phyloP scores from a whole-genome alignment of 2,113 vertebrate species.

The Clarias batrachus region DNA sequence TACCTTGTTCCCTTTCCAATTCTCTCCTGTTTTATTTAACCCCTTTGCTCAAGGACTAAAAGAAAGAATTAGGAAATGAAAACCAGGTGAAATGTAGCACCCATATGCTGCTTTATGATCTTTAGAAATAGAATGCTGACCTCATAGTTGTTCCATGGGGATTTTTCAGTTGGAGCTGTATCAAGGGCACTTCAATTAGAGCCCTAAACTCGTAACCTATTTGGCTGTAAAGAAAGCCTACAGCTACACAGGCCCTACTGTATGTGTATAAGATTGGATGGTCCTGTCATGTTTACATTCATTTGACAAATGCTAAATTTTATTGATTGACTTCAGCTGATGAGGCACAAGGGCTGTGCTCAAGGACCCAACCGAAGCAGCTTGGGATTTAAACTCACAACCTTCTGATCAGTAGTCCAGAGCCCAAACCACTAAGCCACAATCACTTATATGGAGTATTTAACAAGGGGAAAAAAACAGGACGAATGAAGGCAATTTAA shows the following conservation, averaged over 20 bases:
- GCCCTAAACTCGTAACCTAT: neutral
- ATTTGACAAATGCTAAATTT: neutral
- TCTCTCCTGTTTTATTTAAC: constrained; percentile 20
- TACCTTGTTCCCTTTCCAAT: neutral
- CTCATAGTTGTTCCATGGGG: constrained; percentile 65
- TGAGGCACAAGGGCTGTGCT: neutral
- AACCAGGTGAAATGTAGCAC: constrained; percentile 50
- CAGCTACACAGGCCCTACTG: neutral
- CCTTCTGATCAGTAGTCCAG: neutral
- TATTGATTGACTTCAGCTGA: neutral
- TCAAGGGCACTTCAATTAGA: neutral
- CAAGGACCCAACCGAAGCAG: neutral
- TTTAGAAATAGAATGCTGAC: constrained; percentile 76
- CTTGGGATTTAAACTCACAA: neutral
- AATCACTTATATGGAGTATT: neutral
- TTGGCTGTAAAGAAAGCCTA: neutral
- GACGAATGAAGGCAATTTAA: neutral
- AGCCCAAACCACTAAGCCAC: neutral
- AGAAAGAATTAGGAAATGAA: constrained; percentile 52
- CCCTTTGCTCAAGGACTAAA: constrained; percentile 4
- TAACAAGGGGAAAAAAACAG: neutral
- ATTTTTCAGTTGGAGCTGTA: neutral
- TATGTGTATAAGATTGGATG: neutral
- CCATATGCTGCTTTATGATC: constrained; percentile 72
- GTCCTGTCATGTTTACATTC: neutral